These are phyloP conservation scores for Habropoda laboriosa DNA, from an alignment of 1,140 invertebrate genomes.

Conservation along the genomic window DNA sequence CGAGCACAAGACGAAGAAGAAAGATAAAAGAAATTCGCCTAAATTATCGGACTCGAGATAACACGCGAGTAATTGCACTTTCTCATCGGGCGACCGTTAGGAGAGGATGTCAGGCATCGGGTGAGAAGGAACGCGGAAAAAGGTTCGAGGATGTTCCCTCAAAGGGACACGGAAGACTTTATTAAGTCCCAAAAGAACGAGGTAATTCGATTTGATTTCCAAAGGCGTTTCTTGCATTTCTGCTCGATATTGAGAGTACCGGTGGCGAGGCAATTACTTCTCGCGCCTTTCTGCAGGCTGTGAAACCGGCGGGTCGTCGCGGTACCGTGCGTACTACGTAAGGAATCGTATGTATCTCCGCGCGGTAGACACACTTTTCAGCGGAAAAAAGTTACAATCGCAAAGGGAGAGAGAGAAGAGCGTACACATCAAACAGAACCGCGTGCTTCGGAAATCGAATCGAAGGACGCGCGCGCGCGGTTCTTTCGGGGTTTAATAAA, in stretches of 20 bases:
- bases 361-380: slow-evolving; percentile 24
- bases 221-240: slow-evolving; percentile 29
- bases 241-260: not conserved
- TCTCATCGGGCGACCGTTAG: not conserved
- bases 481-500: slow-evolving; percentile 64
- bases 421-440: slow-evolving; percentile 49
- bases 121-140: not conserved
- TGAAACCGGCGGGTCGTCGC: not conserved
- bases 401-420: not conserved
- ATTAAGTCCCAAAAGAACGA: slow-evolving; percentile 44
- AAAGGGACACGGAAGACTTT: slow-evolving; percentile 27
- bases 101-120: not conserved
- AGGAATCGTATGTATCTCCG: not conserved
- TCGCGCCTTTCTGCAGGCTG: not conserved
- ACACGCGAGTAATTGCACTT: slow-evolving; percentile 18
- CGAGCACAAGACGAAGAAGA: not conserved
- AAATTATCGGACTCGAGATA: not conserved
- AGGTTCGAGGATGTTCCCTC: not conserved
- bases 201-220: slow-evolving; percentile 45
- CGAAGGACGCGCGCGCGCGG: slow-evolving; percentile 61
- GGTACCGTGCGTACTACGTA: not conserved
- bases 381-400: slow-evolving; percentile 28
- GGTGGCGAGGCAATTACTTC: slow-evolving; percentile 25
- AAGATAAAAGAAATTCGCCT: not conserved
- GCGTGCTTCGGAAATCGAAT: slow-evolving; percentile 57